Conservation (phyloP, 2,113 vertebrate genomes). For the Nicator chloris region DNA sequence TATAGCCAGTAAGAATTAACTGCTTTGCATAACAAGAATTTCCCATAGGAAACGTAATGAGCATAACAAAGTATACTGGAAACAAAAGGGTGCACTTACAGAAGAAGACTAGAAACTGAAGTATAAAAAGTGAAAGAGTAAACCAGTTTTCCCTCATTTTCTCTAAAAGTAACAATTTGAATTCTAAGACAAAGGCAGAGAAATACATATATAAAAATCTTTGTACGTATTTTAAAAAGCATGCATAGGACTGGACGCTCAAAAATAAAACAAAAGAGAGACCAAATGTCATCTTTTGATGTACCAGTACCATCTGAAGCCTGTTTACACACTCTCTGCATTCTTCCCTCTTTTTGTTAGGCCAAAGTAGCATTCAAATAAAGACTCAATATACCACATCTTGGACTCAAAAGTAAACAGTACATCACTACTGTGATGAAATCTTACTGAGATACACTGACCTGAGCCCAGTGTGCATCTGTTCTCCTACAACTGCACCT, state of each 20-base stretch:
- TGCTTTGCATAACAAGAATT: constrained; percentile 31
- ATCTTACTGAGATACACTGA: not conserved
- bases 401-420: not conserved
- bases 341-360: not conserved
- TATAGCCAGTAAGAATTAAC: not conserved
- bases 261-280: not conserved
- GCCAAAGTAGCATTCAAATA: not conserved
- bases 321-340: not conserved
- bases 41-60: not conserved
- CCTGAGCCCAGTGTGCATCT: not conserved
- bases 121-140: not conserved
- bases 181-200: not conserved
- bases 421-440: not conserved
- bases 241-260: not conserved
- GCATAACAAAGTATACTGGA: not conserved
- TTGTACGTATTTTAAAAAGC: not conserved
- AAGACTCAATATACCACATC: not conserved
- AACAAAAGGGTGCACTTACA: not conserved
- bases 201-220: not conserved
- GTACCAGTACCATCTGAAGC: not conserved
- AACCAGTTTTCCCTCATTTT: not conserved
- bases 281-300: not conserved
- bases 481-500: not conserved
- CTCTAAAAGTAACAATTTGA: not conserved
- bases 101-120: not conserved